phyloP scores from a whole-genome alignment of 2,113 vertebrate species.

The Paramormyrops kingsleyae region DNA sequence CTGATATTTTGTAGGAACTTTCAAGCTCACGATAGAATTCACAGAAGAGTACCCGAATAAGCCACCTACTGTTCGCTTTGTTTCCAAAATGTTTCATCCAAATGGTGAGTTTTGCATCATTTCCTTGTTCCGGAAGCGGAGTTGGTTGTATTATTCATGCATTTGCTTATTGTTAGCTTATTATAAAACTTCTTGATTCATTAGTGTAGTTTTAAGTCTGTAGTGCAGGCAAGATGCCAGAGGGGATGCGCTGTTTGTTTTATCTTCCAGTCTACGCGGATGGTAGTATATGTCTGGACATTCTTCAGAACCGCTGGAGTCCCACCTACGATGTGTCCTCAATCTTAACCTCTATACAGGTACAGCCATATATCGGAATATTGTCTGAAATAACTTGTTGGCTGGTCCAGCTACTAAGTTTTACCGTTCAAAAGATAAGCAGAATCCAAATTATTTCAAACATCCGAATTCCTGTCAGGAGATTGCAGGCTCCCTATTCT shows the following conservation, averaged over 20 bases:
- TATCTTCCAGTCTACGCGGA: constrained; percentile 22
- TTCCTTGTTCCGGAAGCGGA: background rate
- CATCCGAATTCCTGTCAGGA: background rate
- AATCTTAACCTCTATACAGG: constrained; percentile 32
- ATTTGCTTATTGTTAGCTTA: background rate
- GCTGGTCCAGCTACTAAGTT: background rate
- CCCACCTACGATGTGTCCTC: constrained; percentile 29
- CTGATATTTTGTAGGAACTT: constrained; percentile 63
- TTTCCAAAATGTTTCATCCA: constrained; percentile 58
- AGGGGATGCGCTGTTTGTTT: background rate
- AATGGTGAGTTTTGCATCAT: constrained; percentile 39
- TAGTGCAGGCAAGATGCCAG: background rate
- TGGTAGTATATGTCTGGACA: constrained; percentile 30
- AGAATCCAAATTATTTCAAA: background rate
- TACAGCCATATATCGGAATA: background rate
- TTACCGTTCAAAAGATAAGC: background rate
- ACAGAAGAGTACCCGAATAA: constrained; percentile 87
- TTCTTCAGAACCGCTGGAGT: constrained; percentile 29
- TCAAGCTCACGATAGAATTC: constrained; percentile 85
- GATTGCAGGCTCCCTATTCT: background rate
- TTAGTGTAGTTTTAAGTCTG: background rate
- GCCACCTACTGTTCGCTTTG: constrained; percentile 82
- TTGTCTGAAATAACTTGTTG: background rate
- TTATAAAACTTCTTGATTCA: background rate
- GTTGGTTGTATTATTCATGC: background rate